Evolutionary conservation across 2,888 invertebrate species (phyloP).

Genomic region (Cryptocheilus praepositus): DNA sequence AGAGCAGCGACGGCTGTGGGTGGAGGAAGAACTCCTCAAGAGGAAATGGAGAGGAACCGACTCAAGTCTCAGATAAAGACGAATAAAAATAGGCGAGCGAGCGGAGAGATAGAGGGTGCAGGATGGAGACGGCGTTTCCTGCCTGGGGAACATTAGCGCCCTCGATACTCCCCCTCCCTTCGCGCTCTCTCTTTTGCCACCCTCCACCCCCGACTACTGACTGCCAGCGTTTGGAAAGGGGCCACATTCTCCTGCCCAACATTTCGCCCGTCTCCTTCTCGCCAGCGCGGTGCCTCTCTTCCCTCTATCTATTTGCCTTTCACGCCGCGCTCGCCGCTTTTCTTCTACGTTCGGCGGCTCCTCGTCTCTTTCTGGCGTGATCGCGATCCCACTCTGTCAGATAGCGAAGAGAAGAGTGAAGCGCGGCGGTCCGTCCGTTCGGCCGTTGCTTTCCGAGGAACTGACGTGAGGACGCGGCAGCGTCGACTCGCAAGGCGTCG

Average conservation of each 20-base stretch:
- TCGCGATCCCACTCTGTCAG: conserved; percentile 40
- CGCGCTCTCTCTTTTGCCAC: conserved; percentile 29
- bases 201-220: background rate
- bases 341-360: conserved; percentile 7
- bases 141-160: conserved; percentile 74
- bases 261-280: conserved; percentile 24
- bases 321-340: conserved; percentile 19
- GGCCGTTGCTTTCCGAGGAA: conserved; percentile 1
- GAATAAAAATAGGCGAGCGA: conserved; percentile 74
- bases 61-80: conserved; percentile 75
- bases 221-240: conserved; percentile 34
- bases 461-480: no score
- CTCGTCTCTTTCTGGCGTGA: conserved; percentile 18
- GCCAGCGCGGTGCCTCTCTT: conserved; percentile 21
- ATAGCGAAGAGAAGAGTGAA: conserved; percentile 36
- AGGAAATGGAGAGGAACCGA: conserved; percentile 75
- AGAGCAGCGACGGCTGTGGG: conserved; percentile 22
- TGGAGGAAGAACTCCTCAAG: conserved; percentile 66
- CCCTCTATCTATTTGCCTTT: conserved; percentile 5
- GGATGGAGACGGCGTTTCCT: conserved; percentile 74
- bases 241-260: conserved; percentile 45
- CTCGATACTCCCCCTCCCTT: conserved; percentile 66
- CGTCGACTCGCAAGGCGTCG: background rate
- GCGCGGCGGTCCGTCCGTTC: conserved; percentile 4
- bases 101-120: conserved; percentile 70